Base-by-base conservation (phyloP, 2,888 invertebrate species). In the Strigamia transsilvanica region DNA sequence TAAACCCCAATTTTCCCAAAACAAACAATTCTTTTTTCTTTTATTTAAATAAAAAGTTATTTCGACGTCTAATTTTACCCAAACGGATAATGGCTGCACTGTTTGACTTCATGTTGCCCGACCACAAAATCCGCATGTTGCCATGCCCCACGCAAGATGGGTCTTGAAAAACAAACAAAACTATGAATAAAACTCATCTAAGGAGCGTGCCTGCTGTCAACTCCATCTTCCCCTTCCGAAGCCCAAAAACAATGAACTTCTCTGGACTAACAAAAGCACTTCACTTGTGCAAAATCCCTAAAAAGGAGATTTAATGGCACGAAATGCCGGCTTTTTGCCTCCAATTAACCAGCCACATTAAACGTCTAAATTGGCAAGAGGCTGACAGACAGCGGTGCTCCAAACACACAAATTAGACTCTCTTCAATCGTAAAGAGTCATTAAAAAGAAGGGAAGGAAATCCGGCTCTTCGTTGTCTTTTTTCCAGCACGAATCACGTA, bases 61-160 rank as follows among this genome's bases (percentile, higher is more conserved):
- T 46, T 46, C 12, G 12, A 46, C 6, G 4, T 46, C 46, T 46
- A 46, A 46, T 46, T 46, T 46, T 46, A 34, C 34, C 7, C 34
- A 34, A 34, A 34, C n/a, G 34, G 34, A 34, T 34, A 34, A 34
- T 34, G 34, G 34, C 7, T 34, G 34, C 34, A 34, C 34, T 34
- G 34, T 34, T 34, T 34, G 34, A 34, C 34, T 34, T 46, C 46
- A 10, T 13, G 46, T 15, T 13, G 12, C 46, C 12, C 15, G 15
- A 46, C 46, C 46, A 46, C 46, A 46, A 46, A 46, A 46, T 46
- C 46, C 46, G 46, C 46, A 46, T 46, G 46, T 46, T 46, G 46
- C 46, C 46, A 46, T 46, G 46, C 46, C 46, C 46, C 46, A 46
- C 46, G 15, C 46, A 15, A 46, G 46, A 46, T 46, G 46, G 12